These are phyloP conservation scores for Nycticryphes semicollaris DNA, from an alignment of 2,113 vertebrate species.

Conservation along the genomic window DNA sequence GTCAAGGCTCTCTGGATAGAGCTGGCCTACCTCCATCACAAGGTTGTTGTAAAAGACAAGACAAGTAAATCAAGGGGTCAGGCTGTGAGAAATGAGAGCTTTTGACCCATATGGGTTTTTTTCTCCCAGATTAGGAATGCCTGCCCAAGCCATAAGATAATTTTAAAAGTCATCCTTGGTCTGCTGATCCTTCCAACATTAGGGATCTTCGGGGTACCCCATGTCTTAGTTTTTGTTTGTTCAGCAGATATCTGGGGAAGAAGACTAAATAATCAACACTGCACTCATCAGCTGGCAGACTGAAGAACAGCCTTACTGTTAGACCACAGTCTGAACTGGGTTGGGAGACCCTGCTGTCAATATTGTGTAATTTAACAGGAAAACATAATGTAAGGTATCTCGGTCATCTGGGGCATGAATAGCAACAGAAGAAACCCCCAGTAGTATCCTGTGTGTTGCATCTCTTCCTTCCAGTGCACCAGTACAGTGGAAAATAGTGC, in stretches of 20 bases:
- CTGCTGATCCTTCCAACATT: not conserved
- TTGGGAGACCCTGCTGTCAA: not conserved
- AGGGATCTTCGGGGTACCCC: not conserved
- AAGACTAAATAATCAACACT: not conserved
- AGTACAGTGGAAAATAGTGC: not conserved
- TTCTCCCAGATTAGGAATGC: not conserved
- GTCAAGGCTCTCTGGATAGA: not conserved
- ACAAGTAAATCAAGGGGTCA: accelerated
- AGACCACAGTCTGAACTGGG: not conserved
- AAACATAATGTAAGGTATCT: not conserved
- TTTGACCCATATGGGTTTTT: not conserved
- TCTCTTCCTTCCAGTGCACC: not conserved
- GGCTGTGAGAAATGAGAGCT: not conserved
- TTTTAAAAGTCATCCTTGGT: not conserved
- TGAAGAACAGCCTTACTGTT: not conserved
- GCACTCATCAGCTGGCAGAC: accelerated
- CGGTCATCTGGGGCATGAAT: accelerated
- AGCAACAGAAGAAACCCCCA: not conserved
- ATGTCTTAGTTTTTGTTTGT: not conserved
- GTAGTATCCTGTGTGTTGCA: not conserved
- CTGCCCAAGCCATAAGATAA: not conserved
- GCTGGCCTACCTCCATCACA: not conserved
- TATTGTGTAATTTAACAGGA: not conserved
- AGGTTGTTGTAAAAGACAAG: not conserved
- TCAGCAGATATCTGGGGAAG: not conserved